Evolutionary conservation across 2,797 vertebrate genomes (phyloP).

Genomic region (Furcifer pardalis): DNA sequence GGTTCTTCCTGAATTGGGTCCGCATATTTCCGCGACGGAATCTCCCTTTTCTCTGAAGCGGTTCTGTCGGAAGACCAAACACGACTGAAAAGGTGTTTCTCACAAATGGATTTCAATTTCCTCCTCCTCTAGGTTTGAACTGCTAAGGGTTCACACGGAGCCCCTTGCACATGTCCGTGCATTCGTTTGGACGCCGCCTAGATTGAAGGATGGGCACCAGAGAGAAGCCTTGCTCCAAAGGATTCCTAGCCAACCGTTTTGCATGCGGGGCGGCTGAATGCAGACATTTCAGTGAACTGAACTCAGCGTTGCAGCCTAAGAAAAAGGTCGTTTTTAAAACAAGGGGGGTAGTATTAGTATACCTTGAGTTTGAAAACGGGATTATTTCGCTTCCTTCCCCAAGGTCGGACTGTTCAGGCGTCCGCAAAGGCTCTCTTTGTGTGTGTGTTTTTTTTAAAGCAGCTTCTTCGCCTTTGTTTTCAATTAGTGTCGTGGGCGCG

Average conservation of each 20-base stretch:
- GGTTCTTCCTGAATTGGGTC: neutral
- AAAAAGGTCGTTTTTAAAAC: accelerated
- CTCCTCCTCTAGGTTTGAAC: neutral
- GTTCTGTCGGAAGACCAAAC: no score
- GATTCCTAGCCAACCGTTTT: neutral
- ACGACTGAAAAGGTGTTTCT: no score
- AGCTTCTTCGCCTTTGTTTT: no score
- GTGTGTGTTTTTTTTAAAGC: neutral
- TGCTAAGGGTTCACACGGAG: neutral
- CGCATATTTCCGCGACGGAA: no score
- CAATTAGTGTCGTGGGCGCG: neutral
- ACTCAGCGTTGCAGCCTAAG: no score
- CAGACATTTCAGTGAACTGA: neutral
- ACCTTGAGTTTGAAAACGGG: neutral
- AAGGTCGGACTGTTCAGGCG: no score
- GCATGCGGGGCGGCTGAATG: neutral
- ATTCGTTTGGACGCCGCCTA: no score
- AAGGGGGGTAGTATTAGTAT: no score
- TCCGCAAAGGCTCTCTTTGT: neutral
- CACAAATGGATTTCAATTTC: neutral
- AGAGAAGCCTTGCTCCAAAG: no score
- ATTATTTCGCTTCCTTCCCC: neutral
- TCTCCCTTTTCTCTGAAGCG: neutral
- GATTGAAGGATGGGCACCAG: neutral
- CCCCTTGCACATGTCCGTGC: neutral